phyloP scores from a whole-genome alignment of 1,140 invertebrate species.

The Ladona fulva region DNA sequence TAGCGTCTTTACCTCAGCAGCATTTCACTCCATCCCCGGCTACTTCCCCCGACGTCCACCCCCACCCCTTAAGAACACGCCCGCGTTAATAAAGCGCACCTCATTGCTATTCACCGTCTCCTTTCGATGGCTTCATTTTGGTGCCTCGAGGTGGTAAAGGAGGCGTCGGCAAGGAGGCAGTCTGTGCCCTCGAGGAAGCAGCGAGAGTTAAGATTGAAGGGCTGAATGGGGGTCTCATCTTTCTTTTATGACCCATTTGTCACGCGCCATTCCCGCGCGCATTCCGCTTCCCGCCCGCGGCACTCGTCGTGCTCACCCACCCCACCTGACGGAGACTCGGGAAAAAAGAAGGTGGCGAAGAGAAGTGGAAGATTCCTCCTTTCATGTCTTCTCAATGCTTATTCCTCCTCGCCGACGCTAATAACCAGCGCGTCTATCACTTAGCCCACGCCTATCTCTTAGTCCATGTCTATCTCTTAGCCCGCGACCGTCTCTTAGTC shows the following conservation, averaged over 20 bases:
- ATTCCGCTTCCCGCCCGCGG: background rate
- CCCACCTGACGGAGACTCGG: background rate
- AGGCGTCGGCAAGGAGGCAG: background rate
- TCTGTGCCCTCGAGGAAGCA: background rate
- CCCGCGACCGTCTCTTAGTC: background rate
- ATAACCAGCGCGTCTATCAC: background rate
- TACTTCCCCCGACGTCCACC: background rate
- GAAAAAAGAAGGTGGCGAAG: background rate
- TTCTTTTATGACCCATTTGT: slow-evolving; percentile 10
- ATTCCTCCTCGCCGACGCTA: background rate
- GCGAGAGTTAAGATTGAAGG: background rate
- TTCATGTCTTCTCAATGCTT: background rate
- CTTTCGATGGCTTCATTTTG: background rate
- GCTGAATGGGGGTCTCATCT: background rate
- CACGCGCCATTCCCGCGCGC: background rate
- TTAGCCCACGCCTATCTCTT: too few relatives aligned
- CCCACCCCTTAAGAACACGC: background rate
- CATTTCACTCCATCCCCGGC: background rate
- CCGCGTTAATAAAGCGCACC: background rate
- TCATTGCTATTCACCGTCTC: background rate
- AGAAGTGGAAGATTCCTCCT: background rate
- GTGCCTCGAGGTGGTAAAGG: background rate
- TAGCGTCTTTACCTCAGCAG: too few relatives aligned
- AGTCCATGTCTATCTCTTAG: background rate
- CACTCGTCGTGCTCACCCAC: background rate